phyloP scores from a whole-genome alignment of 2,113 vertebrate species.

The Tragelaphus strepsiceros region DNA sequence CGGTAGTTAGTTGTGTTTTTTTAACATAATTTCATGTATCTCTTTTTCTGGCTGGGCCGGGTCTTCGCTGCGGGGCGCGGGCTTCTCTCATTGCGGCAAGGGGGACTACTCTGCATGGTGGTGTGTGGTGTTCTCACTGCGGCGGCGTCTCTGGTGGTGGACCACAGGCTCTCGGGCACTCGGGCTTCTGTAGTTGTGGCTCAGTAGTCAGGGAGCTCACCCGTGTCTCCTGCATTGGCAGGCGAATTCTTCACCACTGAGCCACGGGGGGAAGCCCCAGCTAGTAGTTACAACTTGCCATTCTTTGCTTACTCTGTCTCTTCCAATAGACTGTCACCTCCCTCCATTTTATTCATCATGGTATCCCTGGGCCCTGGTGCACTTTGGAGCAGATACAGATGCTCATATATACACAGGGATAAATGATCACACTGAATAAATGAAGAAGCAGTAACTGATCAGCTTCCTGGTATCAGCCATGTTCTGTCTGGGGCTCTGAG shows the following conservation, averaged over 20 bases:
- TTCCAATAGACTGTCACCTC: not conserved
- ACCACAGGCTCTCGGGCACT: not conserved
- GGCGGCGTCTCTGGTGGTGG: fast-evolving
- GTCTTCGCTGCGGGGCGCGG: fast-evolving
- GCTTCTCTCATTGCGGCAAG: fast-evolving
- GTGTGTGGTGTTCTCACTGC: fast-evolving
- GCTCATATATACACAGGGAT: not conserved
- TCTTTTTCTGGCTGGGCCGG: not conserved
- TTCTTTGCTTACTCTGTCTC: not conserved
- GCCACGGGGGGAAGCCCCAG: not conserved
- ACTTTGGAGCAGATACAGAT: not conserved
- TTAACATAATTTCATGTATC: not conserved
- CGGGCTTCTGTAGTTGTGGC: not conserved
- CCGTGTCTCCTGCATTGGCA: not conserved
- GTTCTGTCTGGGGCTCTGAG: not conserved
- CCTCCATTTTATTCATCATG: not conserved
- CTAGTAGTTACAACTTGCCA: not conserved
- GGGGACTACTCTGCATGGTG: fast-evolving
- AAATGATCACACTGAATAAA: not conserved
- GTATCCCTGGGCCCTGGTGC: not conserved
- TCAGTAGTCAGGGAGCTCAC: not conserved
- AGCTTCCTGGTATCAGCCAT: not conserved
- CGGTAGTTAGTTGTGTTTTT: not conserved
- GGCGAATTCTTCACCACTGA: not conserved
- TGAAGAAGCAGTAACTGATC: not conserved